A percentile compares a stretch with the other conserved stretches of the same genome.
Evolutionary conservation across 2,888 invertebrate genomes (phyloP).

Genomic region (Adelognathus sp.): DNA sequence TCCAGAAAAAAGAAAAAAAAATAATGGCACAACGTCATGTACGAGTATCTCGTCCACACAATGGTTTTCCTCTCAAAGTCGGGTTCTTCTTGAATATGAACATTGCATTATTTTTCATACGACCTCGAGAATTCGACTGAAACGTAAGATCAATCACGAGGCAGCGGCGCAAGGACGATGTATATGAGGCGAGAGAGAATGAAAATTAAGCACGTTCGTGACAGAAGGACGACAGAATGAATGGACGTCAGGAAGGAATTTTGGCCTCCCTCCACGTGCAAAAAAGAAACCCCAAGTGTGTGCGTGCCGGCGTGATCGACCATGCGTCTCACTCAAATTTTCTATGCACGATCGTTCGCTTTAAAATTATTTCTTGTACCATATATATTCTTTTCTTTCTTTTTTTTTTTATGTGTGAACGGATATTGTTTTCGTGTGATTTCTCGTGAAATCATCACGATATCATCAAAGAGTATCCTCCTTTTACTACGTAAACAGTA

Average conservation of each 20-base stretch:
- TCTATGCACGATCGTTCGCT: constrained; percentile 16
- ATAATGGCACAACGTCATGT: constrained; percentile 69
- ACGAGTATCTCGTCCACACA: constrained; percentile 58
- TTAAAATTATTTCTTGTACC: background rate
- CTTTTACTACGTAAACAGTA: constrained; percentile 65
- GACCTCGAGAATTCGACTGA: background rate
- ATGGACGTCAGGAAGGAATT: constrained; percentile 50
- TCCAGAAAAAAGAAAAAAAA: constrained; percentile 50
- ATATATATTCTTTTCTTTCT: constrained; percentile 23
- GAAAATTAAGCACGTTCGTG: constrained; percentile 30
- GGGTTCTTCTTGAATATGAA: background rate
- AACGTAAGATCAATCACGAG: constrained; percentile 57
- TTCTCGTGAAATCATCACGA: constrained; percentile 60
- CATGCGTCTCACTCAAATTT: constrained; percentile 45
- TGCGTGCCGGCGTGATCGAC: constrained; percentile 13
- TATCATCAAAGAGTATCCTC: constrained; percentile 67
- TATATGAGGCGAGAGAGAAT: constrained; percentile 29
- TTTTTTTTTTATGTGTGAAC: constrained; percentile 56
- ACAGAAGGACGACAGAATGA: constrained; percentile 30
- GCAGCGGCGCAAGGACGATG: constrained; percentile 15
- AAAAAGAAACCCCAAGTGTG: constrained; percentile 51
- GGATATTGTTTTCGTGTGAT: constrained; percentile 56
- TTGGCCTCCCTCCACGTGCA: constrained; percentile 62
- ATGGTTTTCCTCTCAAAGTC: background rate
- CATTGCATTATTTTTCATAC: background rate